A percentile compares a stretch with the other conserved stretches of the same genome.
phyloP scores from a whole-genome alignment of 1,140 invertebrate genomes.

The Drosophila dunni region DNA sequence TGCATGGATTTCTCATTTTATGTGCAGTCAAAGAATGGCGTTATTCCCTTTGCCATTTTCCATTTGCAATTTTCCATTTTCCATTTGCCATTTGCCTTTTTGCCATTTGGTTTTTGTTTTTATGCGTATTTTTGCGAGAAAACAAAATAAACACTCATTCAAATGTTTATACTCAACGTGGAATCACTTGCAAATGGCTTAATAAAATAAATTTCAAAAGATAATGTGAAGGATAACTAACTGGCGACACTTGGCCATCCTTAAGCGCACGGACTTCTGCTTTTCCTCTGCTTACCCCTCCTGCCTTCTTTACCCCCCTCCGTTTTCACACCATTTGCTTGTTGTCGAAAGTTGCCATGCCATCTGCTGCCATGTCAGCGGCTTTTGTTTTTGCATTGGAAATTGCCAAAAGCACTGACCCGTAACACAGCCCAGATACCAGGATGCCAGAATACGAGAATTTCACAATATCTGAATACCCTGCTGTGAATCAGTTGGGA shows the following conservation, averaged over 20 bases:
- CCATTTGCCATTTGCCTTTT: conserved; percentile 24
- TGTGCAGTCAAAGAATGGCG: background rate
- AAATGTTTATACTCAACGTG: conserved; percentile 28
- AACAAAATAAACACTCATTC: conserved; percentile 36
- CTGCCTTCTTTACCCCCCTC: background rate
- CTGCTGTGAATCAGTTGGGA: conserved; percentile 13
- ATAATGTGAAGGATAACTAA: conserved; percentile 31
- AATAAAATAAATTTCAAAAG: conserved; percentile 47
- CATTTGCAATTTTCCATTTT: conserved; percentile 2
- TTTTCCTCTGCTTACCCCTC: background rate
- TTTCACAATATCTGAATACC: background rate
- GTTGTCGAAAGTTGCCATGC: conserved; percentile 29
- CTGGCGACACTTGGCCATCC: conserved; percentile 37
- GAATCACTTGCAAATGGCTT: conserved; percentile 47
- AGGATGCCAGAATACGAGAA: conserved; percentile 27
- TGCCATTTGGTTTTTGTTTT: conserved; percentile 4
- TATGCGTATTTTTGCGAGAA: conserved; percentile 13
- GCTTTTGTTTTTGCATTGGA: conserved; percentile 61
- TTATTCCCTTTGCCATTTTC: background rate
- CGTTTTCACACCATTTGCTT: background rate
- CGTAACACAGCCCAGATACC: conserved; percentile 61
- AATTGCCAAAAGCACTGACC: conserved; percentile 66
- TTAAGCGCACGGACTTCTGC: background rate
- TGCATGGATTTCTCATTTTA: conserved; percentile 17
- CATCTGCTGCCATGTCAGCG: conserved; percentile 69